These are phyloP conservation scores for Spondyliosoma cantharus DNA, from an alignment of 2,797 vertebrate species.

Conservation along the genomic window DNA sequence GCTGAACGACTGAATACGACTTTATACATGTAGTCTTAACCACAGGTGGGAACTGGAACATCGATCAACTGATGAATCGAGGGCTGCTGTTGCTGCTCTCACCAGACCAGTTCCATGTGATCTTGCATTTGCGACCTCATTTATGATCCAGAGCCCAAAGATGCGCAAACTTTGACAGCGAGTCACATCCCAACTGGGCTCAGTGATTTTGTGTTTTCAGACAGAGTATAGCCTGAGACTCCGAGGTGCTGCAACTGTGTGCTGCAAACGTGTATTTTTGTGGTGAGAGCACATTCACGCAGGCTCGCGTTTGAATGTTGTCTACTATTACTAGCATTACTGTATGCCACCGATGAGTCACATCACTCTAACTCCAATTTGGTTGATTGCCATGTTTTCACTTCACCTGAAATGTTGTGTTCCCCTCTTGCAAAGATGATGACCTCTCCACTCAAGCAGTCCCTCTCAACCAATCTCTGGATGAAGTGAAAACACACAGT, in stretches of 20 bases:
- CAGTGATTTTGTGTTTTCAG: background rate
- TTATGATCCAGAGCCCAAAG: background rate
- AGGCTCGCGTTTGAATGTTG: background rate
- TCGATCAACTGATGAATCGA: no score
- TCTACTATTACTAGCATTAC: background rate
- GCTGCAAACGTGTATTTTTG: background rate
- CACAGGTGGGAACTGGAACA: no score
- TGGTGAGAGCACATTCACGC: background rate
- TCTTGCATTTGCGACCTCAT: background rate
- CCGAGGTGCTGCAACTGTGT: background rate
- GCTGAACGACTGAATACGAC: no score
- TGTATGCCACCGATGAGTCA: conserved; percentile 11
- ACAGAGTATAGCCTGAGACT: background rate
- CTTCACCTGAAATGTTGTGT: background rate
- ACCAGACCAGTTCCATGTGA: no score
- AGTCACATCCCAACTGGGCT: background rate
- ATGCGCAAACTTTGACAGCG: background rate
- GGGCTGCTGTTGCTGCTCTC: no score
- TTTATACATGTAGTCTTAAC: no score
- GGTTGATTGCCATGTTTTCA: conserved; percentile 6
- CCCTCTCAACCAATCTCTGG: background rate
- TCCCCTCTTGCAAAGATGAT: background rate
- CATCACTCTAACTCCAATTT: background rate
- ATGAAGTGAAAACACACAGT: background rate
- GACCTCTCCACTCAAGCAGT: background rate